A percentile compares a stretch with the other conserved stretches of the same genome.
phyloP scores from a whole-genome alignment of 2,888 invertebrate genomes.

The Helleia helle region DNA sequence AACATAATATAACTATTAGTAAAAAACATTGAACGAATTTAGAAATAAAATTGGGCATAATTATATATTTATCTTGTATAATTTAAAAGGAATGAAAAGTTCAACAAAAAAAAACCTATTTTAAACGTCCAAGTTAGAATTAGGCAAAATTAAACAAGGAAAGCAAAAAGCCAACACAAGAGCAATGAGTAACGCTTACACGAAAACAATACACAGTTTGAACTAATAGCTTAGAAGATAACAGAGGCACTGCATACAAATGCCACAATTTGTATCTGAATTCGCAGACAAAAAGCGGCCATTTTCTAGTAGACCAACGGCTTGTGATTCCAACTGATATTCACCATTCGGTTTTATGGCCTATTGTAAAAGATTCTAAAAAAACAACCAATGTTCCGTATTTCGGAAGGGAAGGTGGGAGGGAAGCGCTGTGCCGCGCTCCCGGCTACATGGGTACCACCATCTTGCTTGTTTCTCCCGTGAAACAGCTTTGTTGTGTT shows the following conservation, averaged over 20 bases:
- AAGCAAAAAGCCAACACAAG: neutral
- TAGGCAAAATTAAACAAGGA: neutral
- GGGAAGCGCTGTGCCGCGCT: too few relatives aligned
- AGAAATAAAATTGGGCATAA: too few relatives aligned
- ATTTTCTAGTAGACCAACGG: neutral
- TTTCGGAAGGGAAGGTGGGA: too few relatives aligned
- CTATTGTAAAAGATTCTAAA: slow-evolving; percentile 41
- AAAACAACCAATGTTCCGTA: slow-evolving; percentile 33
- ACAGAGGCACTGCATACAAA: slow-evolving; percentile 16
- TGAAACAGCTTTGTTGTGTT: too few relatives aligned
- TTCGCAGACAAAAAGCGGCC: slow-evolving; percentile 21
- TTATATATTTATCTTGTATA: too few relatives aligned
- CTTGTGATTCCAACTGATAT: slow-evolving; percentile 26
- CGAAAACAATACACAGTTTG: slow-evolving; percentile 13
- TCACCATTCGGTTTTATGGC: slow-evolving; percentile 49
- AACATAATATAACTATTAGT: too few relatives aligned
- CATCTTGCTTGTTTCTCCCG: too few relatives aligned
- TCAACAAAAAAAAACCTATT: too few relatives aligned
- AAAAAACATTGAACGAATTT: too few relatives aligned
- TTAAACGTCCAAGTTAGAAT: too few relatives aligned
- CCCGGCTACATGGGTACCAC: too few relatives aligned
- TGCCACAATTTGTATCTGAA: slow-evolving; percentile 15
- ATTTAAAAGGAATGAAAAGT: too few relatives aligned
- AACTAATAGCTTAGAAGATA: slow-evolving; percentile 17
- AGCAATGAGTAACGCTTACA: neutral